phyloP scores from a whole-genome alignment of 2,797 vertebrate species.

The Lophius americanus region DNA sequence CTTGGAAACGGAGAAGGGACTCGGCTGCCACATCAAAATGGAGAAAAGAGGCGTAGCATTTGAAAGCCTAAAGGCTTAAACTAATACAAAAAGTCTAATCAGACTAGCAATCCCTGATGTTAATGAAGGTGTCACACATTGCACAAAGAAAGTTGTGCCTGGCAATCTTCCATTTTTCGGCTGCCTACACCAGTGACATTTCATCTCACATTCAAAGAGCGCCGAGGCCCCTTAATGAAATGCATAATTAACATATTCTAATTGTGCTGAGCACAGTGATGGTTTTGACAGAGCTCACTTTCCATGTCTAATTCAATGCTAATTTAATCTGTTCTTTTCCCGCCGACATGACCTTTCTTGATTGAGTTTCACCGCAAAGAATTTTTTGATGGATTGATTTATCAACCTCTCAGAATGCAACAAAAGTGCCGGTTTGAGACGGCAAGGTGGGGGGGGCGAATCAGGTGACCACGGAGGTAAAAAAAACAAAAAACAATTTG shows the following conservation, averaged over 20 bases:
- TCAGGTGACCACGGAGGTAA: slow-evolving; percentile 33
- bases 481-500: slow-evolving; percentile 71
- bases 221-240: slow-evolving; percentile 99
- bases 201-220: slow-evolving; percentile 99
- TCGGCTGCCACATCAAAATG: slow-evolving; percentile 75
- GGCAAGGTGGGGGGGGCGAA: slow-evolving; percentile 47
- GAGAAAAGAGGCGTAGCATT: slow-evolving; percentile 70
- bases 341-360: slow-evolving; percentile 99
- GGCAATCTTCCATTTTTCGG: slow-evolving; percentile 99
- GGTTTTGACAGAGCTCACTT: slow-evolving; percentile 99
- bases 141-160: slow-evolving; percentile 99
- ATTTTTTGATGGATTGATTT: slow-evolving; percentile 99
- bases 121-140: slow-evolving; percentile 99
- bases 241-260: slow-evolving; percentile 99
- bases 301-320: slow-evolving; percentile 99
- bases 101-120: slow-evolving; percentile 99
- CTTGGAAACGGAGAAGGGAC: slow-evolving; percentile 66
- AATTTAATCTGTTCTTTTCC: slow-evolving; percentile 99
- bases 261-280: slow-evolving; percentile 99
- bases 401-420: slow-evolving; percentile 98
- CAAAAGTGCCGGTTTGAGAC: slow-evolving; percentile 93
- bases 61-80: slow-evolving; percentile 92
- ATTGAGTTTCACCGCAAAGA: slow-evolving; percentile 99
- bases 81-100: slow-evolving; percentile 99
- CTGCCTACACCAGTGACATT: slow-evolving; percentile 99